Base-by-base conservation (phyloP, 2,797 vertebrate genomes). In the Hypotaenidia okinawae region DNA sequence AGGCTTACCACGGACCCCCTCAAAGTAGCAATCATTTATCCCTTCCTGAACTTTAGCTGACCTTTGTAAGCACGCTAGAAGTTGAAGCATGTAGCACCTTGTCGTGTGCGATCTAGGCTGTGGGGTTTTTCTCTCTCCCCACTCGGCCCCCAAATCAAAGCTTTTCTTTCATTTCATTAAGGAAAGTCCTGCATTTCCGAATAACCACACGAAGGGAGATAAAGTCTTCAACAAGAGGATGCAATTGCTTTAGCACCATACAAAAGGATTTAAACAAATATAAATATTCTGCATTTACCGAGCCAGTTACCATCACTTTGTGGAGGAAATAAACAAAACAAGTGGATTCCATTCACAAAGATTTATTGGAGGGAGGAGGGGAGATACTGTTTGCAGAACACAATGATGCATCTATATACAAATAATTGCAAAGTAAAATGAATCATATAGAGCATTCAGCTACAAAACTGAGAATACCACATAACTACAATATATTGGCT, bases 21-120 rank as follows among this genome's bases (percentile, higher is more conserved):
- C 98, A 98, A 98, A 97, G 95, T 93, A 94, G 98, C 98, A 98
- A 99, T 99, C 98, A 99, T 98, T 99, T 98, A 99, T 98, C 96
- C 97, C 90, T 39, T 97, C 97, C 98, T 99, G 99, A 99, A 99
- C 99, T 99, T 98, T 97, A 91, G 67, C 89, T 98, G 99, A 99
- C 99, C 99, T 99, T 98, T 98, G 97, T 94, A 92, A 96, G 98
- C 97, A 97, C 72, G 97, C 96, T 94, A 96, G 94, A 98, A 98
- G 98, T 98, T 98, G 97, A 98, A 97, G 96, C 90, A 28, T 84
- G 93, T 74, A 97, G 98, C 97, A 98, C 98, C 98, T 98, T 97
- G 97, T 97, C 93, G 91, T 81, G 92, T 73, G 96, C 4, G 27
- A 73, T 70, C 63, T 9, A 32, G 77, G 86, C 88, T 84, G 39